Evolutionary conservation across 2,888 invertebrate species (phyloP), one percentile per base, ranked within the genome.

Genomic region (Acronicta psi): DNA sequence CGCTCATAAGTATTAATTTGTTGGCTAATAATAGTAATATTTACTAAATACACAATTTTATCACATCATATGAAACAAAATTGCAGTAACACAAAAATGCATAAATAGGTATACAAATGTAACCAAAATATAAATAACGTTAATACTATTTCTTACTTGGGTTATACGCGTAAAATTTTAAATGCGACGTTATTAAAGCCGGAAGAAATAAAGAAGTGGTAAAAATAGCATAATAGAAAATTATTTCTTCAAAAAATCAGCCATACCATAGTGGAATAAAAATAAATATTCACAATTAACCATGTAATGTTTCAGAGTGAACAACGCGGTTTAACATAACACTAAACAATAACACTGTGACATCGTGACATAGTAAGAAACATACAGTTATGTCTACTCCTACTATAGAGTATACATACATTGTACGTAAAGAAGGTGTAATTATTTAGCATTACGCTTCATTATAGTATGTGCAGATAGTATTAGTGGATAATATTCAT

Each of bases 271-370:
- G 74, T 77, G 57, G 73, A 81, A 83, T 80, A 81, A 85, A 81
- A 85, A 87, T 84, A 88, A 88, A 85, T 85, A 87, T 87, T 74
- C 73, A 85, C 84, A 79, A 84, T 86, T 80, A 75, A 80, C 77
- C 74, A 70, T 71, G 76, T 75, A 75, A 75, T 73, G 67, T 67
- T 74, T 70, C 68, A 69, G 51, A 44, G 70, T 46, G 61, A 59
- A 78, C 65, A 60, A 68, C 70, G 68, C 73, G 67, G 61, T 57
- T 47, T 42, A 73, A 67, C 75, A 75, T 73, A 79, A 66, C 14
- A 80, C 79, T 72, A 75, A 80, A 82, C 74, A 83, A 80, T 71
- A 55, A 71, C 75, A 51, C 69, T 56, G 34, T 37, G 16, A 47
- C 25, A 51, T 40, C 43, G 46, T 14, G 29, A 42, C 18, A 37